These are phyloP conservation scores for Avahi laniger DNA, from an alignment of 2,797 vertebrate genomes.

Conservation along the genomic window DNA sequence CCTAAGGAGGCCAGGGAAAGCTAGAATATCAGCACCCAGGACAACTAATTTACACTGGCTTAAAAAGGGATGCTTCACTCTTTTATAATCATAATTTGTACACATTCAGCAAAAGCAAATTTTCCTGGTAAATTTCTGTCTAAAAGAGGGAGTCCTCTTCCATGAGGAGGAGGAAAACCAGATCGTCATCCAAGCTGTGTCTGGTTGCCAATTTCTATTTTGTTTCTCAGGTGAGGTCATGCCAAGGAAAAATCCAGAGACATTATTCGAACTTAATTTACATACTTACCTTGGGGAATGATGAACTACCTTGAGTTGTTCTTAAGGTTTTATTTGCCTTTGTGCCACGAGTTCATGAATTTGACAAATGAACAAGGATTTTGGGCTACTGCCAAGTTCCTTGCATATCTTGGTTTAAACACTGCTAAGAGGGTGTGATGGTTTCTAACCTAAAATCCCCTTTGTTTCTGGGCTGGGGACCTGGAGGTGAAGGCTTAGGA, in stretches of 20 bases:
- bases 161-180: not conserved
- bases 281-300: not conserved
- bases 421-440: not conserved
- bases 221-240: not conserved
- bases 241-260: not conserved
- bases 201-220: not conserved
- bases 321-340: slow-evolving; percentile 29
- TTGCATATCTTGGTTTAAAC: not conserved
- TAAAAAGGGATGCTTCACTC: not conserved
- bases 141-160: not conserved
- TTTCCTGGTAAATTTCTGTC: not conserved
- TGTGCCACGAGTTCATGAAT: not conserved
- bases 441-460: not conserved
- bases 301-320: not conserved
- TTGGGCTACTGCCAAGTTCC: not conserved
- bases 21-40: not conserved
- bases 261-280: slow-evolving; percentile 1
- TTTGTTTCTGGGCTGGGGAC: not conserved
- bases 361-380: not conserved
- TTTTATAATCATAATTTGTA: not conserved
- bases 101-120: not conserved
- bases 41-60: not conserved
- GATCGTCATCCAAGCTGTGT: not conserved
- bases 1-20: not conserved
- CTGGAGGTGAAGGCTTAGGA: not conserved